Evolutionary conservation across 2,113 vertebrate species (phyloP), one percentile per base, ranked within the genome.

Genomic region (Tragelaphus buxtoni): DNA sequence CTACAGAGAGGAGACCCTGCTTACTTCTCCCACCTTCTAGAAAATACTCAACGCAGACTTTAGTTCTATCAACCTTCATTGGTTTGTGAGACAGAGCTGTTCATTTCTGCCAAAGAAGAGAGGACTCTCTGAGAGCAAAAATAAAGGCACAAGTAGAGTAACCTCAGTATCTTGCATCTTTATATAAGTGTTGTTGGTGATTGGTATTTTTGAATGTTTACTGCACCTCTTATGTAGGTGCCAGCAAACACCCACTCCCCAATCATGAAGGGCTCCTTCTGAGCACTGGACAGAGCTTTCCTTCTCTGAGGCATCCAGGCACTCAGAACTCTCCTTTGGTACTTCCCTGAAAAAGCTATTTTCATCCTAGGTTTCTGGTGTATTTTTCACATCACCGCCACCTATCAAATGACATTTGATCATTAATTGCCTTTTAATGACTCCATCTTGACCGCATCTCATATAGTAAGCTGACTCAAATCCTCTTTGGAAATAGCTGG

Each of bases 31-130:
- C 69, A 20, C 65, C 85, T 88, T 79, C 51, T 35, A 61, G 85
- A 94, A 95, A 32, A 45, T 4, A 9, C 39, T 91, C n/a, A 5
- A 1, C 6, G 24, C 65, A 85, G 90, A 93, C 30, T 45, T 89
- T 24, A 60, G 51, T 32, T 79, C 47, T 7, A 4, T 88, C 55
- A 88, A 35, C 76, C 49, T 95, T 56, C 81, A 35, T 92, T 94
- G 18, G 53, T 88, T 97, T 88, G 60, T 30, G 60, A 95, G 80
- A 92, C 84, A 82, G 35, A 58, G 65, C 80, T 97, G 69, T 81
- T 96, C 60, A 30, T 81, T 89, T 81, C 92, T 85, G 84, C 88
- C 60, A 76, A 81, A 96, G 84, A 47, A 96, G 88, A 90, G 32
- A 56, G 72, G 83, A 65, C 51, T 84, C 58, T 47, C 20, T 42